These are phyloP conservation scores for Eupsittula cactorum DNA, from an alignment of 2,113 vertebrate species.

Conservation along the genomic window DNA sequence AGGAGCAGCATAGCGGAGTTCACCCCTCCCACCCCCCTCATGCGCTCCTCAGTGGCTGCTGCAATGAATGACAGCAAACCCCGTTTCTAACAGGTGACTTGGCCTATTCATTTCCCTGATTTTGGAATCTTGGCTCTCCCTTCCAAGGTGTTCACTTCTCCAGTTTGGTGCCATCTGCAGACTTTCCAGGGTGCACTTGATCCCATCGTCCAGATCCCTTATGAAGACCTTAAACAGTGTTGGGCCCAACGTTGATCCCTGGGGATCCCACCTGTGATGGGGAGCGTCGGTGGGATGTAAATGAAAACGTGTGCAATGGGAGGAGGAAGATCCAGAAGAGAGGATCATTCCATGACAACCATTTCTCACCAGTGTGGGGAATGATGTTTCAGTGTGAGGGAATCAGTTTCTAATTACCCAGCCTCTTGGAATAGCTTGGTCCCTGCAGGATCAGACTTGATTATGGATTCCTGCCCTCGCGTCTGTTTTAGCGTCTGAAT, in stretches of 20 bases:
- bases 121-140: neutral
- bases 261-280: neutral
- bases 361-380: neutral
- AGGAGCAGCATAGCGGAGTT: neutral
- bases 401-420: neutral
- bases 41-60: neutral
- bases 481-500: neutral
- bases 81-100: neutral
- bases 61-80: neutral
- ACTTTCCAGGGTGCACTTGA: neutral
- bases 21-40: neutral
- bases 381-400: neutral
- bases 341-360: neutral
- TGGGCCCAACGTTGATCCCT: neutral
- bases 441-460: neutral
- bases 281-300: neutral
- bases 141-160: neutral
- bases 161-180: neutral
- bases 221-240: neutral
- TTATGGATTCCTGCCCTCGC: rapidly evolving
- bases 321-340: neutral
- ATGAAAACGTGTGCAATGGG: neutral
- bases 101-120: neutral
- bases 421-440: neutral
- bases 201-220: neutral